phyloP scores from a whole-genome alignment of 2,797 vertebrate genomes.

The Falco berigora region DNA sequence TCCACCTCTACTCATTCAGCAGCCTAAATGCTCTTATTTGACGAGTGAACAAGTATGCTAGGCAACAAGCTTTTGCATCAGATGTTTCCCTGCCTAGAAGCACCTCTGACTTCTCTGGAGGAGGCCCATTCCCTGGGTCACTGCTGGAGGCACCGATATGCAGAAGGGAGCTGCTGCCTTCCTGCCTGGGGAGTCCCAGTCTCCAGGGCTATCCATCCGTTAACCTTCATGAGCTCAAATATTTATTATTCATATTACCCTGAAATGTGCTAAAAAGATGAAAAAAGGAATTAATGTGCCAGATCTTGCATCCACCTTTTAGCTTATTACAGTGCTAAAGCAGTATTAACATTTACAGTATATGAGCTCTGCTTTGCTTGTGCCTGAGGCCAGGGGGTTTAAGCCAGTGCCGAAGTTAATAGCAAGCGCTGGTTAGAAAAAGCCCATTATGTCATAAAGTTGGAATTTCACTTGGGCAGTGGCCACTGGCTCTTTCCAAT shows the following conservation, averaged over 20 bases:
- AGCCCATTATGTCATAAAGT: slow-evolving; percentile 61
- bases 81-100: neutral
- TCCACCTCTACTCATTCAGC: neutral
- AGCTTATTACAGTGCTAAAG: slow-evolving; percentile 62
- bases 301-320: slow-evolving; percentile 63
- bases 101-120: neutral
- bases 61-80: neutral
- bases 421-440: slow-evolving; percentile 45
- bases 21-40: neutral
- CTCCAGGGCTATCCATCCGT: slow-evolving; percentile 7
- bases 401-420: slow-evolving; percentile 50
- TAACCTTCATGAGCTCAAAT: slow-evolving; percentile 57
- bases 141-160: neutral
- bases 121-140: neutral
- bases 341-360: slow-evolving; percentile 66
- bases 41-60: neutral
- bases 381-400: slow-evolving; percentile 52
- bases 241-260: slow-evolving; percentile 62
- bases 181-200: neutral
- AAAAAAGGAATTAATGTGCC: slow-evolving; percentile 63
- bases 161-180: neutral
- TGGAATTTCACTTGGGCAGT: slow-evolving; percentile 45
- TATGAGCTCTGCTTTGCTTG: slow-evolving; percentile 48
- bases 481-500: slow-evolving; percentile 41
- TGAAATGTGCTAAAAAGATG: slow-evolving; percentile 60